A percentile compares a stretch with the other conserved stretches of the same genome.
These are phyloP conservation scores for Prietella phreatophila DNA, from an alignment of 2,113 vertebrate genomes.

Conservation along the genomic window DNA sequence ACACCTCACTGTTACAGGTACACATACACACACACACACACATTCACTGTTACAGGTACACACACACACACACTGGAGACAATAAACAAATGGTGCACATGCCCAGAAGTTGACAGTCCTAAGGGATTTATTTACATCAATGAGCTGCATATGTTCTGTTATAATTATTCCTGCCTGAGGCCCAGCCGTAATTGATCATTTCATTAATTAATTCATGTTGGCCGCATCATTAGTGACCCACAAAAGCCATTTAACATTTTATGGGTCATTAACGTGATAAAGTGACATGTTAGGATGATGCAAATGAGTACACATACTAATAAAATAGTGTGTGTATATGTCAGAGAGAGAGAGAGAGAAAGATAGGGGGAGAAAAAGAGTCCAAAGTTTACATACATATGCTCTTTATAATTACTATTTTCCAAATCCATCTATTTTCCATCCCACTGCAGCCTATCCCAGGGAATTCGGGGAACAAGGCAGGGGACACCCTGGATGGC, in stretches of 20 bases:
- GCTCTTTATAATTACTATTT: background rate
- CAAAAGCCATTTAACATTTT: slow-evolving; percentile 65
- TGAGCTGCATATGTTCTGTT: slow-evolving; percentile 56
- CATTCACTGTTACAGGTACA: too few relatives aligned
- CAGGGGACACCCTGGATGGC: too few relatives aligned
- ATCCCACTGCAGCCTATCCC: too few relatives aligned
- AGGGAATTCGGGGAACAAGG: too few relatives aligned
- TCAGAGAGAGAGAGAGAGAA: slow-evolving; percentile 12
- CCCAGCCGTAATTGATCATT: slow-evolving; percentile 66
- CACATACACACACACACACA: too few relatives aligned
- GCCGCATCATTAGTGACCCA: slow-evolving; percentile 57
- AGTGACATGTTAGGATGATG: slow-evolving; percentile 47
- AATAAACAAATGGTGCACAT: slow-evolving; percentile 20
- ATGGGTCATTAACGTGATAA: slow-evolving; percentile 68
- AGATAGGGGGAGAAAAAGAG: slow-evolving; percentile 2
- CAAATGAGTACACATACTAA: slow-evolving; percentile 54
- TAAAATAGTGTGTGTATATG: slow-evolving; percentile 43
- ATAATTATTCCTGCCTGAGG: slow-evolving; percentile 65
- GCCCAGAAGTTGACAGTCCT: slow-evolving; percentile 49
- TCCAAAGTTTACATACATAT: background rate
- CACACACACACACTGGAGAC: slow-evolving; percentile 28
- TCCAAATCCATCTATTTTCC: background rate
- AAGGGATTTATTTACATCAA: slow-evolving; percentile 59
- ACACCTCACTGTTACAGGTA: too few relatives aligned
- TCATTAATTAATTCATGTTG: slow-evolving; percentile 67